Evolutionary conservation across 2,797 vertebrate genomes (phyloP).

Genomic region (Hylomyscus alleni): DNA sequence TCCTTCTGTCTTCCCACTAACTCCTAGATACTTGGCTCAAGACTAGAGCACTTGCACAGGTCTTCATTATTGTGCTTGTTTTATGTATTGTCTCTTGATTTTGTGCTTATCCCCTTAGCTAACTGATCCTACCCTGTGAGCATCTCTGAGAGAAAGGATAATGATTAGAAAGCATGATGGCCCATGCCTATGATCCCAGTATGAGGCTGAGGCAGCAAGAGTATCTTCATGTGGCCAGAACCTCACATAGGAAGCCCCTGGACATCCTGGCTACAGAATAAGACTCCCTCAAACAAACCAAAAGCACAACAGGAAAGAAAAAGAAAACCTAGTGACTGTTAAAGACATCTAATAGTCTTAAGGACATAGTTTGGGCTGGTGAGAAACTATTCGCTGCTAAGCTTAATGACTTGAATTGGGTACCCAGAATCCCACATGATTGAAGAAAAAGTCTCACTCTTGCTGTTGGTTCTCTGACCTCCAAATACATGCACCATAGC

Average conservation of each 20-base stretch:
- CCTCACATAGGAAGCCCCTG: background rate
- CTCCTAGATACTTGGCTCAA: background rate
- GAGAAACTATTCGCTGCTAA: background rate
- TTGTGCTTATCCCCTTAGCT: background rate
- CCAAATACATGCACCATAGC: background rate
- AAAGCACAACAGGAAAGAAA: background rate
- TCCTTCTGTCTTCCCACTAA: background rate
- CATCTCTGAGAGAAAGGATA: conserved; percentile 10
- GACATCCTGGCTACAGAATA: background rate
- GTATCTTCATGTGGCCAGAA: too few species aligned
- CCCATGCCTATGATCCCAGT: background rate
- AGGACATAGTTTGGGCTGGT: background rate
- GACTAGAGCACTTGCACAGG: too few species aligned
- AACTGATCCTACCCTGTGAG: background rate
- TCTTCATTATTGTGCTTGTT: background rate
- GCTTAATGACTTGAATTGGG: background rate
- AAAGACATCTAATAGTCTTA: background rate
- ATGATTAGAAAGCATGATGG: background rate
- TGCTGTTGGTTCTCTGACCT: background rate
- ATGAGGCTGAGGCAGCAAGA: background rate
- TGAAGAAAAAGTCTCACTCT: background rate
- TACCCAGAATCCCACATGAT: background rate
- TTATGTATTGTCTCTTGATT: background rate
- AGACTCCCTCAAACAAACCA: background rate
- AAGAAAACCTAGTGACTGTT: background rate